phyloP scores from a whole-genome alignment of 2,888 invertebrate genomes.

The Choristoneura rosaceana region DNA sequence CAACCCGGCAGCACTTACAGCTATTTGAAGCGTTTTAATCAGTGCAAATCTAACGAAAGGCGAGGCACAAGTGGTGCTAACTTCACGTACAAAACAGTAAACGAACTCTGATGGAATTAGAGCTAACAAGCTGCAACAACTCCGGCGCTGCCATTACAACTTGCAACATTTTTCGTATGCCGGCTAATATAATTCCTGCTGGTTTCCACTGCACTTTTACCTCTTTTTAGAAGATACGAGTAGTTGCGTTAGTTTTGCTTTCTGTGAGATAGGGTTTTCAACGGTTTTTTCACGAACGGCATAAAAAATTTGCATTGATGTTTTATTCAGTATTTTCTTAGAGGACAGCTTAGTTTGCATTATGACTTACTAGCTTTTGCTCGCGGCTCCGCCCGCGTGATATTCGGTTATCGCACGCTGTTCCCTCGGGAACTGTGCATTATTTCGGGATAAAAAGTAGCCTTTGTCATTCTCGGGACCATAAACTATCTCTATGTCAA shows the following conservation, averaged over 20 bases:
- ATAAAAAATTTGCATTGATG: no score
- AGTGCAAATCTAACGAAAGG: slow-evolving; percentile 44
- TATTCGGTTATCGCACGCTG: no score
- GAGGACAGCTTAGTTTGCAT: no score
- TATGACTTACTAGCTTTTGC: no score
- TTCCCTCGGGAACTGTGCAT: no score
- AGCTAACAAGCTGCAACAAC: slow-evolving; percentile 61
- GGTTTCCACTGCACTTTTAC: slow-evolving; percentile 12
- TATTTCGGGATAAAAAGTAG: no score
- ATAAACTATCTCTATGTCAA: no score
- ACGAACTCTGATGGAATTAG: slow-evolving; percentile 58
- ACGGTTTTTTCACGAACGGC: not conserved
- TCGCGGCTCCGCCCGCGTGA: no score
- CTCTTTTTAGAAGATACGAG: slow-evolving; percentile 2
- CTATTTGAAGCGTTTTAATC: slow-evolving; percentile 45
- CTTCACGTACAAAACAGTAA: slow-evolving; percentile 40
- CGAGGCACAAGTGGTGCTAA: slow-evolving; percentile 40
- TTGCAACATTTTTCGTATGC: slow-evolving; percentile 55
- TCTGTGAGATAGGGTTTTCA: not conserved
- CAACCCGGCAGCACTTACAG: slow-evolving; percentile 43
- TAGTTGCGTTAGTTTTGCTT: slow-evolving; percentile 1
- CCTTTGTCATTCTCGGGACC: no score
- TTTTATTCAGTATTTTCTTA: no score
- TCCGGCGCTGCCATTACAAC: slow-evolving; percentile 49
- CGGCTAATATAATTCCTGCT: slow-evolving; percentile 31